A percentile compares a stretch with the other conserved stretches of the same genome.
Evolutionary conservation across 1,140 invertebrate species (phyloP).

Genomic region (Drosophila arawakana): DNA sequence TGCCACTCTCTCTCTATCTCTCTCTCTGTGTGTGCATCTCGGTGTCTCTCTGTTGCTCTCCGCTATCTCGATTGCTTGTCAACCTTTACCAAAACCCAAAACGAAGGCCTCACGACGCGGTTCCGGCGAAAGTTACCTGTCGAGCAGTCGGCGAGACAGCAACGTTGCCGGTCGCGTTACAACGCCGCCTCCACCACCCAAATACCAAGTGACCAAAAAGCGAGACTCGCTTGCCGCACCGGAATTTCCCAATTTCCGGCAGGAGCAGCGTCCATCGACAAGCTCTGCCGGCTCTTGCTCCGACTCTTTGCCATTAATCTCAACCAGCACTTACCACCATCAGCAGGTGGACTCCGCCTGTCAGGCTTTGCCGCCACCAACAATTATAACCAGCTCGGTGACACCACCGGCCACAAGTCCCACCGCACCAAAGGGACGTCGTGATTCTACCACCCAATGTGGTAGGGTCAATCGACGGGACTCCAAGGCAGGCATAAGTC

Average conservation of each 20-base stretch:
- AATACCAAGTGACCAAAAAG: constrained; percentile 88
- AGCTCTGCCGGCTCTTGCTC: constrained; percentile 90
- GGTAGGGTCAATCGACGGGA: constrained; percentile 88
- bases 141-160: constrained; percentile 88
- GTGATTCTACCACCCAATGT: constrained; percentile 94
- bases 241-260: constrained; percentile 85
- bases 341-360: constrained; percentile 86
- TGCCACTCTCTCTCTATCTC: constrained; percentile 30
- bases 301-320: constrained; percentile 72
- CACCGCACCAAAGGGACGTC: constrained; percentile 87
- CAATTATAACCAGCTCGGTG: constrained; percentile 92
- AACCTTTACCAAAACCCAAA: neutral
- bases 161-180: constrained; percentile 84
- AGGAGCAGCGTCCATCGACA: constrained; percentile 91
- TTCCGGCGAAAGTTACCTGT: constrained; percentile 87
- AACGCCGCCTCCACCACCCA: constrained; percentile 86
- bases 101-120: constrained; percentile 85
- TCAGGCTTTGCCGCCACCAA: constrained; percentile 89
- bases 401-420: constrained; percentile 92
- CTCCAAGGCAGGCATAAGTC: constrained; percentile 88
- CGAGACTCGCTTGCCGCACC: constrained; percentile 87
- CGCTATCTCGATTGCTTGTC: neutral
- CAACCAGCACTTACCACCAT: constrained; percentile 82
- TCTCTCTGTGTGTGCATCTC: constrained; percentile 6
- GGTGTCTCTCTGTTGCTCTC: constrained; percentile 9